These are phyloP conservation scores for Oreonectes daqikongensis DNA, from an alignment of 2,797 vertebrate species.

Conservation along the genomic window DNA sequence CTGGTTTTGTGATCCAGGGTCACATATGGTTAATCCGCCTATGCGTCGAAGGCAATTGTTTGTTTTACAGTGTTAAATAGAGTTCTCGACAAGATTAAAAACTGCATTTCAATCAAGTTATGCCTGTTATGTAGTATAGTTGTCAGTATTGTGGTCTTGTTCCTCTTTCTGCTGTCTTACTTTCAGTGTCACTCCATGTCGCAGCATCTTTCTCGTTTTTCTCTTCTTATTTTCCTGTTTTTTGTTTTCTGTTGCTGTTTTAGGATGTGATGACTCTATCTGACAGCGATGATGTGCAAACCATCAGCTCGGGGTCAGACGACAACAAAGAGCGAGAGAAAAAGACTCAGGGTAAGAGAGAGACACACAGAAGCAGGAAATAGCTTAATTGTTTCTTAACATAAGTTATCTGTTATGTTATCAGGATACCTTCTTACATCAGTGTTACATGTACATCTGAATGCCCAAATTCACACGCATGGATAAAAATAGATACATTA, in stretches of 20 bases:
- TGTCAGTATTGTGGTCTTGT: neutral
- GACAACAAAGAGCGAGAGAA: slow-evolving; percentile 86
- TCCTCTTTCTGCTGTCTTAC: neutral
- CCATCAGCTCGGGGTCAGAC: slow-evolving; percentile 95
- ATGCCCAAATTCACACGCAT: neutral
- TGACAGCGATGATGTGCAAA: slow-evolving; percentile 97
- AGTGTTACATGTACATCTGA: neutral
- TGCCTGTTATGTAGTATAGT: neutral
- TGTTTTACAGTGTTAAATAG: neutral
- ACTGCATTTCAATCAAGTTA: too few relatives aligned
- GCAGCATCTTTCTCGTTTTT: too few relatives aligned
- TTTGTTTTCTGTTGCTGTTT: slow-evolving; percentile 3
- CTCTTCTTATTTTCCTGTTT: neutral
- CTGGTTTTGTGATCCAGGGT: too few relatives aligned
- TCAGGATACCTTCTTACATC: neutral
- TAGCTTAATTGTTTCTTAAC: neutral
- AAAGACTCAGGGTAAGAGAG: slow-evolving; percentile 63
- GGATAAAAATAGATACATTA: too few relatives aligned
- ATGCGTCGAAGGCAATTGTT: neutral
- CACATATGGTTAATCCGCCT: too few relatives aligned
- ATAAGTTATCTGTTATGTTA: neutral
- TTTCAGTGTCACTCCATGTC: neutral
- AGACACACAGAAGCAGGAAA: neutral
- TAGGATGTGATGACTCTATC: slow-evolving; percentile 93
- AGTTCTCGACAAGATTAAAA: neutral